Conservation (phyloP, 1,140 invertebrate genomes). For the Rhopalosiphum maidis region DNA sequence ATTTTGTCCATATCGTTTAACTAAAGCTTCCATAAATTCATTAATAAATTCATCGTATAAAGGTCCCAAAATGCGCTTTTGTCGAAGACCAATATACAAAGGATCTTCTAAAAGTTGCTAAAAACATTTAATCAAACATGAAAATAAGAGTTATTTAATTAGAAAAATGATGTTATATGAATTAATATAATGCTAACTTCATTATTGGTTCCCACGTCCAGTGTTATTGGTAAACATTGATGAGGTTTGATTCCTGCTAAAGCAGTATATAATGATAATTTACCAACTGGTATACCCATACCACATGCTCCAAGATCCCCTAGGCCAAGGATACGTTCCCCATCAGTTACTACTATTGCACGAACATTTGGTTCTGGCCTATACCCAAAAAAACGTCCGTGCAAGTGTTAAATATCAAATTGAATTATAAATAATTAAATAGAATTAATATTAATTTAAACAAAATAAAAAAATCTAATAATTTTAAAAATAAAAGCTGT, state of each 20-base stretch:
- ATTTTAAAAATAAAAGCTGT: neutral
- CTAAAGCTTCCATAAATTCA: conserved; percentile 97
- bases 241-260: conserved; percentile 92
- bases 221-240: conserved; percentile 87
- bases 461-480: neutral
- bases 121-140: neutral
- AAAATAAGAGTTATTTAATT: neutral
- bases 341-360: conserved; percentile 94
- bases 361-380: conserved; percentile 93
- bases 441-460: neutral
- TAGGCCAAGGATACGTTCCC: conserved; percentile 91
- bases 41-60: conserved; percentile 96
- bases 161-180: neutral
- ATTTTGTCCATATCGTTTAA: conserved; percentile 88
- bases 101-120: conserved; percentile 90
- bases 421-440: neutral
- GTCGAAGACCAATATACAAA: conserved; percentile 91
- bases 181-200: conserved; percentile 65
- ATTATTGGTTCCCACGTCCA: conserved; percentile 94
- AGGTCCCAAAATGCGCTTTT: conserved; percentile 82
- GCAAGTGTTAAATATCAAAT: conserved; percentile 33
- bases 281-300: conserved; percentile 96
- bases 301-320: conserved; percentile 94
- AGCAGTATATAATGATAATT: conserved; percentile 90
- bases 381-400: conserved; percentile 60